Base-by-base conservation (phyloP, 1,140 invertebrate genomes). In the Zaprionus kolodkinae region DNA sequence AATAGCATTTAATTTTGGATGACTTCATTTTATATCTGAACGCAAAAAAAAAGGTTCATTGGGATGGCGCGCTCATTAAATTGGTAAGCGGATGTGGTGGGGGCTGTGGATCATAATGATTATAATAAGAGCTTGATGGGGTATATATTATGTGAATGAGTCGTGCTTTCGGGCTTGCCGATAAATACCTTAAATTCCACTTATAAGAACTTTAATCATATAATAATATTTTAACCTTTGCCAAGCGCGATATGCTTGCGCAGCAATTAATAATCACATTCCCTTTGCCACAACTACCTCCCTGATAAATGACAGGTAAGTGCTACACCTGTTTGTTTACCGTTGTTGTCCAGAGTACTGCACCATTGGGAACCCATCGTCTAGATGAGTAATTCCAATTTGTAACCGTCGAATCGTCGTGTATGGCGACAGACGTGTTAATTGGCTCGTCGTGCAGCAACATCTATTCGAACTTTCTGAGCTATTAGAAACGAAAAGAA, bases 1-100 rank as follows among this genome's bases (percentile, higher is more conserved):
- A 89, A 84, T 84, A 78, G 48, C 80, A 78, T 88, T 88, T 84
- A 80, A 88, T 75, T 80, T 75, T 72, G 50, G 50, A 63, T 27
- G 38, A n/a, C 48, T 38, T 48, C 11, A 61, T 60, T 25, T 57
- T 55, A 17, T 25, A 21, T 54, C 15, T 5, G 1, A 30, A 6
- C 27, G 3, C 15, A 60, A 60, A 67, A 77, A 77, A 82, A 88
- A 88, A 72, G 83, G 84, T 70, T 72, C 56, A 78, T 78, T 54
- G 64, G 64, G n/a, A n/a, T n/a, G n/a, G 12, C 50, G 45, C 55
- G 50, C 63, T 78, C 60, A 88, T 87, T 78, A 88, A 87, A 80
- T 87, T 80, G 83, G 84, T 80, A 68, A 80, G 67, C 80, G 70
- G 76, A 88, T 83, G 77, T 78, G 63, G 33, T 30, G 10, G 33